phyloP scores from a whole-genome alignment of 92 coral and sea anemone species.

The Zoanthus sociatus region DNA sequence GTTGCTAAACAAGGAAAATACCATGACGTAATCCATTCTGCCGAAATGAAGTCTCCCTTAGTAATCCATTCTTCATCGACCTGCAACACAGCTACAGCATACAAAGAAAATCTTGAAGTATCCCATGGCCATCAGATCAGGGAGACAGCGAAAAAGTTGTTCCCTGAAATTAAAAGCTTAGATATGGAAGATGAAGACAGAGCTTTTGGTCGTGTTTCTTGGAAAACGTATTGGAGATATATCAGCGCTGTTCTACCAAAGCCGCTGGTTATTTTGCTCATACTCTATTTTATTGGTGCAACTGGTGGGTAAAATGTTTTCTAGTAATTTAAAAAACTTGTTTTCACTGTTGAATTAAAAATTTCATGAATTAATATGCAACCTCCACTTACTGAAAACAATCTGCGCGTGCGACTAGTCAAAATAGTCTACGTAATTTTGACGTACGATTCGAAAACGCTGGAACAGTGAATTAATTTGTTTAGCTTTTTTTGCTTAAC shows the following conservation, averaged over 20 bases:
- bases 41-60: not conserved
- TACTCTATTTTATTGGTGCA: not conserved
- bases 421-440: too few species aligned
- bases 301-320: not conserved
- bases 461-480: too few species aligned
- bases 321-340: too few species aligned
- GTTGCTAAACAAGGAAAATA: too few species aligned
- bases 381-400: too few species aligned
- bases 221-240: conserved; percentile 9
- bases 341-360: too few species aligned
- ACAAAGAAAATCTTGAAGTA: not conserved
- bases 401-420: too few species aligned
- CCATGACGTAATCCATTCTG: not conserved
- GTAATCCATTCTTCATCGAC: not conserved
- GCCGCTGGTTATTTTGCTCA: not conserved
- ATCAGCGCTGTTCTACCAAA: too few species aligned
- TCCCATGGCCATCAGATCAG: not conserved
- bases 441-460: too few species aligned
- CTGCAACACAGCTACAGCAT: not conserved
- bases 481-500: too few species aligned
- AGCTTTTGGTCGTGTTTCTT: not conserved
- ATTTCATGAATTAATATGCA: too few species aligned
- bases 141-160: not conserved
- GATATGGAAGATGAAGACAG: not conserved
- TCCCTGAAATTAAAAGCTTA: not conserved